phyloP scores from a whole-genome alignment of 2,113 vertebrate species.

The Phylloscopus trochiloides region DNA sequence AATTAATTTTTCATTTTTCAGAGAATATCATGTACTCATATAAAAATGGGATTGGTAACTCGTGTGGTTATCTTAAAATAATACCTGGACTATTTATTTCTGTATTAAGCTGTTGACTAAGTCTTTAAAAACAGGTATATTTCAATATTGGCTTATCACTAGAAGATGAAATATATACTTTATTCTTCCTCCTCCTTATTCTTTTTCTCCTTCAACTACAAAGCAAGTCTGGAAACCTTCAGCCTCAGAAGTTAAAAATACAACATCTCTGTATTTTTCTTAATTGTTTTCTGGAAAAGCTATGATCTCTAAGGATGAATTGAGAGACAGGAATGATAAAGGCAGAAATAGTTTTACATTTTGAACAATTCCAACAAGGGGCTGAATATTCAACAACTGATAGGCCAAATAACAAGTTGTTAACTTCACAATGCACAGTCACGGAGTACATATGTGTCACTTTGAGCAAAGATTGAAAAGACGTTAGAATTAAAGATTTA shows the following conservation, averaged over 20 bases:
- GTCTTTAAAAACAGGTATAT: not conserved
- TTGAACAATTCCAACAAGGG: conserved; percentile 60
- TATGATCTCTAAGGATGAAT: conserved; percentile 51
- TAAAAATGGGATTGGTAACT: not conserved
- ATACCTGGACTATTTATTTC: not conserved
- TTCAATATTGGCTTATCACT: conserved; percentile 2
- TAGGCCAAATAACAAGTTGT: conserved; percentile 71
- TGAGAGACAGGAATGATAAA: conserved; percentile 58
- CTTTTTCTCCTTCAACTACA: conserved; percentile 17
- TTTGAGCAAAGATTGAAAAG: conserved; percentile 68
- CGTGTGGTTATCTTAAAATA: not conserved
- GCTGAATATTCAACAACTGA: conserved; percentile 65
- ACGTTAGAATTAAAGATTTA: conserved; percentile 61
- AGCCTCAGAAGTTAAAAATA: conserved; percentile 46
- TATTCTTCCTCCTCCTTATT: conserved; percentile 14
- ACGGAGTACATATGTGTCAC: conserved; percentile 53
- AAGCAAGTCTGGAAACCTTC: conserved; percentile 35
- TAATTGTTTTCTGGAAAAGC: conserved; percentile 59
- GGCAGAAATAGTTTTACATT: conserved; percentile 65
- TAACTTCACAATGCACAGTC: conserved; percentile 64
- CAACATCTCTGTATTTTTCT: conserved; percentile 30
- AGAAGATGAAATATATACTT: conserved; percentile 9
- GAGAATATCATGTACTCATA: not conserved
- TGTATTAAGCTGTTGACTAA: not conserved
- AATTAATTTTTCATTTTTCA: not conserved